Evolutionary conservation across 2,797 vertebrate species (phyloP).

Genomic region (Amphiprion clarkii): DNA sequence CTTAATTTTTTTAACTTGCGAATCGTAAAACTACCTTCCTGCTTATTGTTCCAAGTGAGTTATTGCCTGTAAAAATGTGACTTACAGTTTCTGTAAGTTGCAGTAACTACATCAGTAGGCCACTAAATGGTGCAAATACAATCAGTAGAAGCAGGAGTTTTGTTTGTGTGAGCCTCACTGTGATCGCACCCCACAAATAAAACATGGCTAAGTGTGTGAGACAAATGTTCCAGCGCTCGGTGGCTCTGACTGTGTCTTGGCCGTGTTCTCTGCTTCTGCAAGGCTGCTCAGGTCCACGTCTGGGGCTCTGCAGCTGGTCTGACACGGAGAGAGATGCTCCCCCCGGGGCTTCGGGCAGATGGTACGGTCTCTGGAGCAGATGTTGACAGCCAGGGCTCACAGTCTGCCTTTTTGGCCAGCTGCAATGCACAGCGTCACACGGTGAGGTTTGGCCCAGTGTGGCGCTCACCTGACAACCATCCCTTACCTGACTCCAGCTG

Average conservation of each 20-base stretch:
- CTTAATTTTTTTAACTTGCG: background rate
- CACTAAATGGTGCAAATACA: background rate
- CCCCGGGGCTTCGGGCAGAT: conserved; percentile 78
- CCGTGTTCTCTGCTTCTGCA: conserved; percentile 60
- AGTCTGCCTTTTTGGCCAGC: conserved; percentile 80
- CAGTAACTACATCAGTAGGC: no score
- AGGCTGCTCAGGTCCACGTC: conserved; percentile 72
- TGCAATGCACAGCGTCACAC: conserved; percentile 65
- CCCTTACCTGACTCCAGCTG: conserved; percentile 70
- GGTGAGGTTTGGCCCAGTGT: conserved; percentile 68
- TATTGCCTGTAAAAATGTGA: background rate
- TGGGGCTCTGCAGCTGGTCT: conserved; percentile 78
- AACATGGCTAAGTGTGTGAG: conserved; percentile 51
- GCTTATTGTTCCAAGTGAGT: background rate
- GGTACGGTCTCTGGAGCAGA: conserved; percentile 84
- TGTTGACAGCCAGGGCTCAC: conserved; percentile 83
- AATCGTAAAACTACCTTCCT: background rate
- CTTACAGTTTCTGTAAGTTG: no score
- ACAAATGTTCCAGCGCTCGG: conserved; percentile 52
- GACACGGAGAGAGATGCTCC: conserved; percentile 71
- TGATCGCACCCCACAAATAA: conserved; percentile 47
- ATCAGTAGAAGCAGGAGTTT: conserved; percentile 1
- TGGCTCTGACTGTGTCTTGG: conserved; percentile 67
- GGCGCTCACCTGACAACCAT: conserved; percentile 78
- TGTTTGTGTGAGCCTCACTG: conserved; percentile 34